Evolutionary conservation across 2,888 invertebrate genomes (phyloP).

Genomic region (Cyrtodaria siliqua): DNA sequence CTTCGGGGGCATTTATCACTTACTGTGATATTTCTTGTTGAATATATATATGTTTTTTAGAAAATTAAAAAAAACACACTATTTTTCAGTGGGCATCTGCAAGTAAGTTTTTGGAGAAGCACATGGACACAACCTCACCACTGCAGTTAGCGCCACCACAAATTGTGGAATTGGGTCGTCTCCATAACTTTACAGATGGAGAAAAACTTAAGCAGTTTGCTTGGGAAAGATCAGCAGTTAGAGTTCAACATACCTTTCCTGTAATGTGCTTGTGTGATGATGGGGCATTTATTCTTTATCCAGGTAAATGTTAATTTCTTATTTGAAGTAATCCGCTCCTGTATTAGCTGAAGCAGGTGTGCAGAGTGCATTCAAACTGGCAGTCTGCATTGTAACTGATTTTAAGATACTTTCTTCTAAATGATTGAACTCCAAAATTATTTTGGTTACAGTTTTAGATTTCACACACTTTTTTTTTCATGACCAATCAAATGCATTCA

Average conservation of each 20-base stretch:
- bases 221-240: slow-evolving; percentile 87
- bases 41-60: too few relatives aligned
- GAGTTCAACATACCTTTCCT: slow-evolving; percentile 88
- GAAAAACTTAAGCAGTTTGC: slow-evolving; percentile 88
- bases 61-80: background rate
- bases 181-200: slow-evolving; percentile 88
- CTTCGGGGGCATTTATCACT: too few relatives aligned
- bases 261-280: slow-evolving; percentile 87
- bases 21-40: too few relatives aligned
- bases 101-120: slow-evolving; percentile 51
- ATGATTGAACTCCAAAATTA: too few relatives aligned
- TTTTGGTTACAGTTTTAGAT: too few relatives aligned
- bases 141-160: slow-evolving; percentile 91
- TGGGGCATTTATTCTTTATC: slow-evolving; percentile 61
- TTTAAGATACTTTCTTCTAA: too few relatives aligned
- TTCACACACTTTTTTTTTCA: too few relatives aligned
- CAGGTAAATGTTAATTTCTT: slow-evolving; percentile 49
- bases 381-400: too few relatives aligned
- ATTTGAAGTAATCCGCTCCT: too few relatives aligned
- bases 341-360: too few relatives aligned
- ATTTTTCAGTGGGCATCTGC: slow-evolving; percentile 70
- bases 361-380: too few relatives aligned
- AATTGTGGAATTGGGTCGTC: slow-evolving; percentile 90
- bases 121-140: slow-evolving; percentile 82
- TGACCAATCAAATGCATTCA: too few relatives aligned